Evolutionary conservation across 2,113 vertebrate genomes (phyloP).

Genomic region (Garra rufa): DNA sequence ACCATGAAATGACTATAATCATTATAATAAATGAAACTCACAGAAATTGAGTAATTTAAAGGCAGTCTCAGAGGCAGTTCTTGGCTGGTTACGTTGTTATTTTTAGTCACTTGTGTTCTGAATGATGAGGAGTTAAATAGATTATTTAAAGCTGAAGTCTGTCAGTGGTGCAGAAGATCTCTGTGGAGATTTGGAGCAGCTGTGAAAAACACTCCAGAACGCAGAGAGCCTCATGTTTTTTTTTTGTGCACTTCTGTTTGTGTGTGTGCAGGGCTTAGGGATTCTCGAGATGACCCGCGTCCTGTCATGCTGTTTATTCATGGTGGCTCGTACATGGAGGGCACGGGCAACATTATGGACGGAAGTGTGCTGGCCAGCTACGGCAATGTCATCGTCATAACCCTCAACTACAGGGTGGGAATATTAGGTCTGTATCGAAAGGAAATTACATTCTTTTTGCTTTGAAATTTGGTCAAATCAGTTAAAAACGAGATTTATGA

Average conservation of each 20-base stretch:
- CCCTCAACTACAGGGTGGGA: conserved; percentile 97
- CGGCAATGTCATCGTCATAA: conserved; percentile 96
- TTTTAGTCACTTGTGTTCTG: conserved; percentile 13
- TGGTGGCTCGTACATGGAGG: conserved; percentile 97
- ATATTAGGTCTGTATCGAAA: conserved; percentile 84
- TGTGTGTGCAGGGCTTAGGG: conserved; percentile 88
- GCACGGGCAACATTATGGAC: conserved; percentile 97
- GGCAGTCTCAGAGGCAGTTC: conserved; percentile 17
- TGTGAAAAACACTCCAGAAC: conserved; percentile 32
- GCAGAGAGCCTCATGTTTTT: neutral
- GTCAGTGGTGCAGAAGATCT: conserved; percentile 7
- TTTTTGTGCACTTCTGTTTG: neutral
- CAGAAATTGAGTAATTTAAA: conserved; percentile 13
- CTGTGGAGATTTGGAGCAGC: conserved; percentile 17
- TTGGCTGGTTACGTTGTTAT: conserved; percentile 2
- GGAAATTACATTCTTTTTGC: neutral
- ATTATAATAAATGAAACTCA: conserved; percentile 16
- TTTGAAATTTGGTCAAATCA: neutral
- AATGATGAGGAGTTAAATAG: conserved; percentile 28
- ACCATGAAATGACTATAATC: conserved; percentile 22
- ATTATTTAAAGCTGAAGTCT: conserved; percentile 41
- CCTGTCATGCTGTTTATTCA: conserved; percentile 99
- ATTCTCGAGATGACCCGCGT: conserved; percentile 86
- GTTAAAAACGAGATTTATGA: neutral
- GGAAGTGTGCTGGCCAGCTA: conserved; percentile 97